Percentiles rank a stretch among this genome's conserved stretches.
Conservation (phyloP, 2,888 invertebrate genomes). For the Ichneumoninae sp. region DNA sequence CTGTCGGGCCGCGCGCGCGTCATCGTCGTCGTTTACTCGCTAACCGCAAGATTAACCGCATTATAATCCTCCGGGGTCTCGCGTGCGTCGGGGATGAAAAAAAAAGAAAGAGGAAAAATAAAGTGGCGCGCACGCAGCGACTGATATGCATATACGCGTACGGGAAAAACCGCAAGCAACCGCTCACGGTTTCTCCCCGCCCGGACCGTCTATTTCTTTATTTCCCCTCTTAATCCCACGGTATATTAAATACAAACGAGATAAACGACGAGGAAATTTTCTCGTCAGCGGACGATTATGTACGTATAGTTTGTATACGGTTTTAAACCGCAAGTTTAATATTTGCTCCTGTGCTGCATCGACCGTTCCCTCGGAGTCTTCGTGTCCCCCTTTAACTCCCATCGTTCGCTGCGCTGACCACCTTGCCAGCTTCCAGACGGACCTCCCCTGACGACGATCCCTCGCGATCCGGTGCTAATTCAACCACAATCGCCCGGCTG, state of each 20-base stretch:
- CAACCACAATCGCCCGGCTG: slow-evolving; percentile 11
- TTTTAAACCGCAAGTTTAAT: slow-evolving; percentile 60
- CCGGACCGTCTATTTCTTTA: slow-evolving; percentile 37
- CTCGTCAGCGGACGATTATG: slow-evolving; percentile 17
- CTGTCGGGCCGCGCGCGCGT: slow-evolving; percentile 45
- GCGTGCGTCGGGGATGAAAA: slow-evolving; percentile 56
- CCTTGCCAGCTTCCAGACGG: slow-evolving; percentile 11
- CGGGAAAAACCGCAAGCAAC: slow-evolving; percentile 55
- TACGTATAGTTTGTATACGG: slow-evolving; percentile 16
- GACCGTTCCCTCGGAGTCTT: slow-evolving; percentile 8
- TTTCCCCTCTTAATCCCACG: slow-evolving; percentile 57
- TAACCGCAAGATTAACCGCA: slow-evolving; percentile 78
- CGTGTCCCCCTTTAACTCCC: not conserved
- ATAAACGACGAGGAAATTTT: slow-evolving; percentile 56
- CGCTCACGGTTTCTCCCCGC: slow-evolving; percentile 8
- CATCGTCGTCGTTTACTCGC: slow-evolving; percentile 72
- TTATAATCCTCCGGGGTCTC: slow-evolving; percentile 71
- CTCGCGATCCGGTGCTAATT: slow-evolving; percentile 37
- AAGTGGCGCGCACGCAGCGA: slow-evolving; percentile 44
- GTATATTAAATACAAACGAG: slow-evolving; percentile 54
- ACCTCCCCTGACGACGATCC: slow-evolving; percentile 26
- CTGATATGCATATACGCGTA: slow-evolving; percentile 46
- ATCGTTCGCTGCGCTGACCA: slow-evolving; percentile 17
- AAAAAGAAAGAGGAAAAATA: slow-evolving; percentile 36
- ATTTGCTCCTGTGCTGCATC: slow-evolving; percentile 44